A percentile compares a stretch with the other conserved stretches of the same genome.
Evolutionary conservation across 2,888 invertebrate genomes (phyloP).

Genomic region (Arenicola marina): DNA sequence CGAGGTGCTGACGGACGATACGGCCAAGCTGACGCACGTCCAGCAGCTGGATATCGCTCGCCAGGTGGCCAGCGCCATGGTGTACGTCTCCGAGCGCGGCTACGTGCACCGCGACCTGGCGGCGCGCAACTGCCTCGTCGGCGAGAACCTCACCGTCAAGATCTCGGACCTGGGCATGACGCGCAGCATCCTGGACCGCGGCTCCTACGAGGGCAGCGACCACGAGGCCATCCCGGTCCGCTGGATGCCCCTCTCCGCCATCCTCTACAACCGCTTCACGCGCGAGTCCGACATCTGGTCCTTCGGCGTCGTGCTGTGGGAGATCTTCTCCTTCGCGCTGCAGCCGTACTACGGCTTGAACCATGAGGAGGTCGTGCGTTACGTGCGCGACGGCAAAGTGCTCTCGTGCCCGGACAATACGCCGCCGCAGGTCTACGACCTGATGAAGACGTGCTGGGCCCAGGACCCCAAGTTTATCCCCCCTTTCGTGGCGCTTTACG

Average conservation of each 20-base stretch:
- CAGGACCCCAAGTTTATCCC: conserved; percentile 81
- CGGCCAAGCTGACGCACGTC: conserved; percentile 72
- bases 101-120: conserved; percentile 96
- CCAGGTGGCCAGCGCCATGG: conserved; percentile 93
- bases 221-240: conserved; percentile 85
- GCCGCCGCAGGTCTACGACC: conserved; percentile 76
- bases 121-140: conserved; percentile 92
- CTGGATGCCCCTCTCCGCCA: conserved; percentile 98
- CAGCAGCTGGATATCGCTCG: conserved; percentile 84
- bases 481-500: too few species aligned
- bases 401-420: conserved; percentile 89
- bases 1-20: conserved; percentile 12
- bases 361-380: conserved; percentile 94
- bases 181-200: conserved; percentile 80
- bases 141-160: conserved; percentile 92
- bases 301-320: conserved; percentile 95
- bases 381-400: conserved; percentile 90
- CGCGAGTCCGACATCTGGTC: conserved; percentile 97
- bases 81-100: conserved; percentile 88
- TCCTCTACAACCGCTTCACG: conserved; percentile 94
- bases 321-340: conserved; percentile 92
- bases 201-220: conserved; percentile 83
- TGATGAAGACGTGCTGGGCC: conserved; percentile 94
- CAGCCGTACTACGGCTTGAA: conserved; percentile 98
- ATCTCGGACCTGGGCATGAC: conserved; percentile 97